These are phyloP conservation scores for Oncopeltus fasciatus DNA, from an alignment of 1,140 invertebrate genomes.

Conservation along the genomic window DNA sequence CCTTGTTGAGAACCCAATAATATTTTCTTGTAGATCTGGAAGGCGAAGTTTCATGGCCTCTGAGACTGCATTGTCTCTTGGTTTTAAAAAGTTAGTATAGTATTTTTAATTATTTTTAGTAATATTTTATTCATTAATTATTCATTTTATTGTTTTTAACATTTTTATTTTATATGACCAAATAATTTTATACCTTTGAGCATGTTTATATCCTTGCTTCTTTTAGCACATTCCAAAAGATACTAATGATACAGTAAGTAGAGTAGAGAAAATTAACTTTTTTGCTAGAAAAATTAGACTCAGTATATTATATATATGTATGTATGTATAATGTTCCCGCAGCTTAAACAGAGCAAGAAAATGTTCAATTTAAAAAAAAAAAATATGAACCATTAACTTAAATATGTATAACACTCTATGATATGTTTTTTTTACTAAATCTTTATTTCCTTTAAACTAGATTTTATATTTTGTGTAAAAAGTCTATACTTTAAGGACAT, in stretches of 20 bases:
- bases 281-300: too few relatives aligned
- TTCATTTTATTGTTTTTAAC: neutral
- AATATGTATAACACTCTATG: too few relatives aligned
- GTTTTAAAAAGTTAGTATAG: slow-evolving; percentile 20
- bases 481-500: too few relatives aligned
- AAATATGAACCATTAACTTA: too few relatives aligned
- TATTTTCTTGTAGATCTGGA: slow-evolving; percentile 23
- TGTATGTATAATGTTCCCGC: too few relatives aligned
- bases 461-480: too few relatives aligned
- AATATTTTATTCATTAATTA: neutral
- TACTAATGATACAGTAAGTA: neutral
- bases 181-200: neutral
- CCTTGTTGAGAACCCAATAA: slow-evolving; percentile 2
- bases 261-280: neutral
- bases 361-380: too few relatives aligned
- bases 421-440: too few relatives aligned
- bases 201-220: neutral
- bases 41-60: slow-evolving; percentile 20
- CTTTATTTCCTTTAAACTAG: too few relatives aligned
- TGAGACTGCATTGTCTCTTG: slow-evolving; percentile 7
- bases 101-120: neutral
- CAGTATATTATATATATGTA: too few relatives aligned
- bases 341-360: too few relatives aligned
- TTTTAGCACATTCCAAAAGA: slow-evolving; percentile 13
- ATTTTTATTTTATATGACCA: neutral